Evolutionary conservation across 2,888 invertebrate species (phyloP), one percentile per base, ranked within the genome.

Genomic region (Thalpophila matura): DNA sequence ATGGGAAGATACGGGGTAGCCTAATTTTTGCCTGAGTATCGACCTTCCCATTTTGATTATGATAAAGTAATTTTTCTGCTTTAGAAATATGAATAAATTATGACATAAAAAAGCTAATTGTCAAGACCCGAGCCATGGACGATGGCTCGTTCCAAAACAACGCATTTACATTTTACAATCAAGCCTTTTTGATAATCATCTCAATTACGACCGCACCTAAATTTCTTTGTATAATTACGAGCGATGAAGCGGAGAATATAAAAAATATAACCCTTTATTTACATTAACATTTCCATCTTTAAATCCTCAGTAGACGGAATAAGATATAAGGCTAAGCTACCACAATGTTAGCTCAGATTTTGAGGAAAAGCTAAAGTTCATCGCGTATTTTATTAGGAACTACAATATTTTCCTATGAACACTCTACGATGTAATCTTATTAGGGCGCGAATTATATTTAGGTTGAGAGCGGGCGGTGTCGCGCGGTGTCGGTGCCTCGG

Each of bases 361-460:
- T 46, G 47, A 50, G 55, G 55, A 35, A 29, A 53, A 58, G 20
- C 46, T 62, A 80, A 84, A 84, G 51, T 79, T 82, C 76, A 61
- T 77, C 67, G 75, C 71, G 64, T 74, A 86, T 86, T 86, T 82
- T 74, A 86, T 86, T 84, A 87, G 64, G 58, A 81, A 83, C 82
- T 88, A 88, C 83, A 90, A 91, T 81, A 85, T 86, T 91, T 92
- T 91, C 91, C 89, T 89, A 87, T 86, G 89, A 90, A 91, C 87
- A 89, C 89, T 89, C 89, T 79, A 81, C 73, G 80, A 71, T 74
- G 82, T 92, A 93, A 93, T 91, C 81, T 88, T 89, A 90, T 93
- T 93, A 91, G 83, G 85, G 75, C 83, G 85, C 86, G 91, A 92
- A 93, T 93, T 90, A 90, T 91, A 91, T 92, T 92, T 89, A 90